A percentile compares a stretch with the other conserved stretches of the same genome.
Evolutionary conservation across 2,797 vertebrate genomes (phyloP).

Genomic region (Lepilemur ruficaudatus): DNA sequence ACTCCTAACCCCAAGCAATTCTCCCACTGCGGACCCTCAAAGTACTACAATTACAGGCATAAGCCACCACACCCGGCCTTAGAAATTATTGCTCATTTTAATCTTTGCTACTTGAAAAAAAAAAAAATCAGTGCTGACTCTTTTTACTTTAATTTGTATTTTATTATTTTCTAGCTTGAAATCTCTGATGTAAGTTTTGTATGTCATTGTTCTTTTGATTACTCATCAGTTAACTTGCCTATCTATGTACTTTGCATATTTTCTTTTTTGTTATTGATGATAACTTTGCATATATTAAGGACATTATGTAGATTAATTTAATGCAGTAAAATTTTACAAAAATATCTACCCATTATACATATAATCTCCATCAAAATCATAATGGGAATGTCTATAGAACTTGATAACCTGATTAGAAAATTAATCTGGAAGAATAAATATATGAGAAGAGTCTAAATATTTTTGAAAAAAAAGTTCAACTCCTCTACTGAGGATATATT

Average conservation of each 20-base stretch:
- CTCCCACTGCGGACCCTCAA: background rate
- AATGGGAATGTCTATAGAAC: background rate
- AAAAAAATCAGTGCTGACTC: background rate
- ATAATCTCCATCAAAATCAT: background rate
- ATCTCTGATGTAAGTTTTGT: background rate
- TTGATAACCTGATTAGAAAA: background rate
- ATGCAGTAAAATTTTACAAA: background rate
- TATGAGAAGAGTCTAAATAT: background rate
- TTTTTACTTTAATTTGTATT: background rate
- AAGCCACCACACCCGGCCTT: background rate
- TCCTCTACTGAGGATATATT: background rate
- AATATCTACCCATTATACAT: background rate
- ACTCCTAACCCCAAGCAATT: background rate
- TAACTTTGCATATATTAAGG: background rate
- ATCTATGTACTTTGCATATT: background rate
- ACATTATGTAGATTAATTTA: background rate
- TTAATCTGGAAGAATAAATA: slow-evolving; percentile 1
- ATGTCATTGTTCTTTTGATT: background rate
- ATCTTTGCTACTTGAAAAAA: background rate
- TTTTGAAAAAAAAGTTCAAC: background rate
- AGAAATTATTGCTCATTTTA: background rate
- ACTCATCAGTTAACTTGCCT: background rate
- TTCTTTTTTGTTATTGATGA: background rate
- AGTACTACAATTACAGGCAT: background rate
- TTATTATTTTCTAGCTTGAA: background rate